These are phyloP conservation scores for Brachypodius melanocephalos DNA, from an alignment of 2,113 vertebrate genomes.

Conservation along the genomic window DNA sequence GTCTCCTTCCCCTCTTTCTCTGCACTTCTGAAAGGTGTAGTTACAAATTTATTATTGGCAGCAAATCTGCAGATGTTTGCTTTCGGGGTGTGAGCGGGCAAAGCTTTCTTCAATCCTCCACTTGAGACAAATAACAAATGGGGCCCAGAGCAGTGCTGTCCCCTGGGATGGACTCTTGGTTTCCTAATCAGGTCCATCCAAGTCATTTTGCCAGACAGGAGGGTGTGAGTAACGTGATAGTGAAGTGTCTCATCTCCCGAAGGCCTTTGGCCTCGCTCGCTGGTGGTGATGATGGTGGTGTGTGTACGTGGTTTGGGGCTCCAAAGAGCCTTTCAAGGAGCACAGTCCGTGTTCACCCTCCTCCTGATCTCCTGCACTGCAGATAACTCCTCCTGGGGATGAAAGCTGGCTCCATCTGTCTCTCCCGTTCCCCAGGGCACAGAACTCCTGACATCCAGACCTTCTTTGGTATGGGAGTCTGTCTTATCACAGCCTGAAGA, in stretches of 20 bases:
- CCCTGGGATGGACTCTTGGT: not conserved
- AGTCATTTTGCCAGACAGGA: not conserved
- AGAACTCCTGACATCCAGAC: slow-evolving; percentile 22
- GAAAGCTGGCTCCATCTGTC: not conserved
- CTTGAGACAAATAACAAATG: not conserved
- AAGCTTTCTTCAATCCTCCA: not conserved
- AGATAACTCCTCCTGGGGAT: not conserved
- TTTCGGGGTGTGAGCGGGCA: not conserved
- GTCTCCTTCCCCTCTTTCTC: not conserved
- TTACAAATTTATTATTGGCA: not conserved
- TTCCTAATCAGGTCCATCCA: rapidly evolving
- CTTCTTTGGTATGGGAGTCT: slow-evolving; percentile 52
- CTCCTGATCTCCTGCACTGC: rapidly evolving
- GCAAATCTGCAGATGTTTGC: not conserved
- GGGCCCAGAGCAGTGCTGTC: not conserved
- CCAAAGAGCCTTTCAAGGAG: not conserved
- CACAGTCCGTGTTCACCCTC: not conserved
- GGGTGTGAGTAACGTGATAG: rapidly evolving
- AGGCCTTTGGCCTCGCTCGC: rapidly evolving
- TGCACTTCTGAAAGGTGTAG: not conserved
- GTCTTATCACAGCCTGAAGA: slow-evolving; percentile 18
- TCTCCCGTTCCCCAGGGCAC: not conserved
- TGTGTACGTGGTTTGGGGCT: not conserved
- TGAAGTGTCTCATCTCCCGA: not conserved
- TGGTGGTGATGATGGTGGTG: not conserved